Conservation (phyloP, 2,113 vertebrate genomes). For the Megaceryle maxima region DNA sequence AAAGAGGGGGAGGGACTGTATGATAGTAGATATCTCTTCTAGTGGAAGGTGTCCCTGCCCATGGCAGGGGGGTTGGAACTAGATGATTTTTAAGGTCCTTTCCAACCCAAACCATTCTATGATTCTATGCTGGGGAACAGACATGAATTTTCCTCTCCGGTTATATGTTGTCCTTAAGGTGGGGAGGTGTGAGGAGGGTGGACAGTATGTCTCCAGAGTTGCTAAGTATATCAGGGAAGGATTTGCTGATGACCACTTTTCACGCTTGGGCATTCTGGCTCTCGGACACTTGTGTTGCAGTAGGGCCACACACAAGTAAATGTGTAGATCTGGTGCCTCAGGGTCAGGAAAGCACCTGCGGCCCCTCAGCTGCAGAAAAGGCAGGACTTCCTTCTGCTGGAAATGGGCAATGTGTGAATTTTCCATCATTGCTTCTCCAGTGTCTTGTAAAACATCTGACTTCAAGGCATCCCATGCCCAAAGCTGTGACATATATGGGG, state of each 20-base stretch:
- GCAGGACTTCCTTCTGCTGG: background rate
- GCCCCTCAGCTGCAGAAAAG: background rate
- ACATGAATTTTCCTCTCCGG: background rate
- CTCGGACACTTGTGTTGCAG: background rate
- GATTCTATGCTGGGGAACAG: background rate
- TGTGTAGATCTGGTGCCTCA: background rate
- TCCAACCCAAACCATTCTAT: background rate
- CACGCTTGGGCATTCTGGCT: background rate
- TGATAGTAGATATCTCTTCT: too few species aligned
- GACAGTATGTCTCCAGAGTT: too few species aligned
- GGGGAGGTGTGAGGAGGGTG: background rate
- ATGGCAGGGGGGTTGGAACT: background rate
- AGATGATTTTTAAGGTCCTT: background rate
- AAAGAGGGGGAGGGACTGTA: background rate
- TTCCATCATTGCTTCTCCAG: background rate
- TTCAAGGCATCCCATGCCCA: background rate
- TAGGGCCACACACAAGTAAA: fast-evolving
- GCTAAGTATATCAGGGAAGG: background rate
- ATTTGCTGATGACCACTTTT: background rate
- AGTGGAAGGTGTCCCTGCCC: background rate
- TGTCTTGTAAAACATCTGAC: background rate
- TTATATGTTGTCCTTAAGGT: background rate
- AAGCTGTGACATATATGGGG: background rate
- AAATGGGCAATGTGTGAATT: background rate
- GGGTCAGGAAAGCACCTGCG: background rate